These are phyloP conservation scores for Orthosia gothica DNA, from an alignment of 2,888 invertebrate species.

Conservation along the genomic window DNA sequence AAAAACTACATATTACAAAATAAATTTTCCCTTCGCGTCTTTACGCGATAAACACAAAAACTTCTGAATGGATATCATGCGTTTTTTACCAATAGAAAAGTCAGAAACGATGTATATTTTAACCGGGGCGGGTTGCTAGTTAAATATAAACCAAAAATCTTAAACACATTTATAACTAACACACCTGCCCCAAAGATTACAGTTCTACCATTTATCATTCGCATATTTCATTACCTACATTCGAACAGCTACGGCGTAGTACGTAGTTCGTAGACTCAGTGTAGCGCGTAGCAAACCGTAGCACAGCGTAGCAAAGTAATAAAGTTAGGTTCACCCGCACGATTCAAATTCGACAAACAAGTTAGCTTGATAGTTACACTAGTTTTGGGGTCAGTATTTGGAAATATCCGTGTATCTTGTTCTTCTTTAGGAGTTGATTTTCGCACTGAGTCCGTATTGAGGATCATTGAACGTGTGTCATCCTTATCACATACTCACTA, in stretches of 20 bases:
- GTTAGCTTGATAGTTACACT: slow-evolving; percentile 7
- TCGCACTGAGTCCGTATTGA: too few relatives aligned
- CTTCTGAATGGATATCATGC: too few relatives aligned
- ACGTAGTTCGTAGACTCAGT: slow-evolving; percentile 42
- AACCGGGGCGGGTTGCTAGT: too few relatives aligned
- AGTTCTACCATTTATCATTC: not conserved
- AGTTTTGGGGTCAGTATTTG: slow-evolving; percentile 6
- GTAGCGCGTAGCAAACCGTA: slow-evolving; percentile 32
- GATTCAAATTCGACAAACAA: slow-evolving; percentile 26
- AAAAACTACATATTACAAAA: too few relatives aligned
- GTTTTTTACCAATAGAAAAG: too few relatives aligned
- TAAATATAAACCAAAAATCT: too few relatives aligned
- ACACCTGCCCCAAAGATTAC: not conserved
- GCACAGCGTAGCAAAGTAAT: slow-evolving; percentile 31
- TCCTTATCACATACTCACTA: too few relatives aligned
- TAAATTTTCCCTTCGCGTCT: too few relatives aligned
- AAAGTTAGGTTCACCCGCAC: slow-evolving; percentile 29
- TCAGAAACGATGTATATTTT: too few relatives aligned
- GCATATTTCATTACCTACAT: slow-evolving; percentile 5
- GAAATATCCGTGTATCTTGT: not conserved
- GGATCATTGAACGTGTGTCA: too few relatives aligned
- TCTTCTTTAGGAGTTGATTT: too few relatives aligned
- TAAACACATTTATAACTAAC: not conserved
- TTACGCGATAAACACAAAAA: too few relatives aligned
- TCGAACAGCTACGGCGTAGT: slow-evolving; percentile 37